phyloP scores from a whole-genome alignment of 2,113 vertebrate species.

The Pseudorasbora parva region DNA sequence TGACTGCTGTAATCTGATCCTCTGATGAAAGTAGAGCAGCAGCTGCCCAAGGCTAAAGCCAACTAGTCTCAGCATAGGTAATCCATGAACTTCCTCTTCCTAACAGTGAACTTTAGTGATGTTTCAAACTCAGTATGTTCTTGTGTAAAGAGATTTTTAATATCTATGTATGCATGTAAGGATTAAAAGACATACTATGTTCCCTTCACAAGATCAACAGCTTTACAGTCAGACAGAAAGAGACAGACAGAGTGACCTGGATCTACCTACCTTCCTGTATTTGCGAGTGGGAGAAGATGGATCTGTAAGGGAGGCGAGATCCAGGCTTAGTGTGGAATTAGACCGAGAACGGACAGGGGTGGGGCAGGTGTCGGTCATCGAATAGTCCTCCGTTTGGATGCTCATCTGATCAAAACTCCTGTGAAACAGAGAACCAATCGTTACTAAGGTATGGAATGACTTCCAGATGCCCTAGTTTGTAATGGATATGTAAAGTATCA shows the following conservation, averaged over 20 bases:
- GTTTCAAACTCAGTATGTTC: neutral
- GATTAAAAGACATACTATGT: neutral
- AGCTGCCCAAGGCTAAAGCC: constrained; percentile 18
- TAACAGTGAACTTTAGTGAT: neutral
- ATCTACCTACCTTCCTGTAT: constrained; percentile 50
- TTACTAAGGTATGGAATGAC: neutral
- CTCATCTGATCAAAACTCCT: constrained; percentile 63
- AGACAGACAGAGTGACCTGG: neutral
- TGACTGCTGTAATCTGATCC: constrained; percentile 26
- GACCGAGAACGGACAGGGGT: constrained; percentile 21
- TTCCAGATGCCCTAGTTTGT: constrained; percentile 9
- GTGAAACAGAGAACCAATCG: constrained; percentile 22
- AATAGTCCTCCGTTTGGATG: constrained; percentile 50
- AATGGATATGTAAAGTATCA: neutral
- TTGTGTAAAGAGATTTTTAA: constrained; percentile 5
- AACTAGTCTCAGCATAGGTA: neutral
- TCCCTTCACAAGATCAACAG: neutral
- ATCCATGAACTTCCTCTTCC: constrained; percentile 10
- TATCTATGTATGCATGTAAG: neutral
- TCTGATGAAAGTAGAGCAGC: constrained; percentile 32
- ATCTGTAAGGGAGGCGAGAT: constrained; percentile 13
- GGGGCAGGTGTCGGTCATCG: constrained; percentile 48
- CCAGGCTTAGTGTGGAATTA: constrained; percentile 49
- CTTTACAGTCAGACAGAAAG: neutral
- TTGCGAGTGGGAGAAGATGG: constrained; percentile 37